phyloP scores from a whole-genome alignment of 2,797 vertebrate genomes.

The Sebastolobus altivelis region DNA sequence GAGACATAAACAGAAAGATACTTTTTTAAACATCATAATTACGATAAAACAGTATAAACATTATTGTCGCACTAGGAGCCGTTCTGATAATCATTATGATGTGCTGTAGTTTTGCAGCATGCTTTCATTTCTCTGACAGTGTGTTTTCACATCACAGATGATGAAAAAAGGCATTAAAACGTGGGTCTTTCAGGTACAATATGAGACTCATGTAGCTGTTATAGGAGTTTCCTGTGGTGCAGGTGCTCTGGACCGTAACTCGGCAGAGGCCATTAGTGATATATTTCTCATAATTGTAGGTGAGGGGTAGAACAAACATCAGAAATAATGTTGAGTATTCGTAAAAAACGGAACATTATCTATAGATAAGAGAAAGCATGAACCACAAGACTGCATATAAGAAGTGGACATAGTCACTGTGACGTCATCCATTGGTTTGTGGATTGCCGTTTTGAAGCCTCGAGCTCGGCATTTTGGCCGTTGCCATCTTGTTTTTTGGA shows the following conservation, averaged over 20 bases:
- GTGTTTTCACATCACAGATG: too few relatives aligned
- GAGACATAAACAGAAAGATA: not conserved
- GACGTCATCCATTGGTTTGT: too few relatives aligned
- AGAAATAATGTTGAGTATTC: not conserved
- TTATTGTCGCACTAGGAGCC: too few relatives aligned
- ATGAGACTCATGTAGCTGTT: not conserved
- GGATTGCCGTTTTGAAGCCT: too few relatives aligned
- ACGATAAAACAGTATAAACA: not conserved
- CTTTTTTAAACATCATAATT: not conserved
- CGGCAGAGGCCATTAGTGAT: not conserved
- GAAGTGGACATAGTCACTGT: too few relatives aligned
- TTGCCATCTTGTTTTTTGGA: too few relatives aligned
- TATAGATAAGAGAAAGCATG: not conserved
- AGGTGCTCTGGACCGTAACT: not conserved
- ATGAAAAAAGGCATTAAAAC: too few relatives aligned
- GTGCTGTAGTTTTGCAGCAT: too few relatives aligned
- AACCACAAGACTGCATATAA: not conserved
- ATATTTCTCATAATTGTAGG: not conserved
- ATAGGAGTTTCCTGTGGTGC: not conserved
- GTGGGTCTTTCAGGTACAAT: not conserved
- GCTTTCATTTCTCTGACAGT: too few relatives aligned
- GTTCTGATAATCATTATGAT: too few relatives aligned
- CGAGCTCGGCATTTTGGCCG: too few relatives aligned
- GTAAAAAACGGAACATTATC: not conserved
- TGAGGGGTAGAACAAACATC: too few relatives aligned